Conservation (phyloP, 2,888 invertebrate species). For the Choristoneura rosaceana region DNA sequence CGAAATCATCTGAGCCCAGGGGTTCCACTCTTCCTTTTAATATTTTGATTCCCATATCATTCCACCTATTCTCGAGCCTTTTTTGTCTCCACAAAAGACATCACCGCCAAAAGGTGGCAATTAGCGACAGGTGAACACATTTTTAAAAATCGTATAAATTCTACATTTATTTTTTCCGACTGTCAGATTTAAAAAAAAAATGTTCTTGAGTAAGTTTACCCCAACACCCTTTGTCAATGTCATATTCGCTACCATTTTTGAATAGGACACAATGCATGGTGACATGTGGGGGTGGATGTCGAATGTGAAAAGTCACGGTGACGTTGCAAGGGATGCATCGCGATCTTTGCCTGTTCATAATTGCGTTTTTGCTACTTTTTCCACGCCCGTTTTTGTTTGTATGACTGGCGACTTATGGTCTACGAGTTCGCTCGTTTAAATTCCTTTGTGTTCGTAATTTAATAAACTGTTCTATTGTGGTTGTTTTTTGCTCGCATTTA, state of each 20-base stretch:
- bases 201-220: conserved; percentile 72
- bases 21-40: conserved; percentile 42
- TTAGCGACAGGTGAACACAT: conserved; percentile 82
- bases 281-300: conserved; percentile 72
- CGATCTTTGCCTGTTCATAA: conserved; percentile 50
- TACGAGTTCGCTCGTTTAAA: conserved; percentile 54
- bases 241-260: conserved; percentile 78
- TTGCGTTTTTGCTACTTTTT: conserved; percentile 62
- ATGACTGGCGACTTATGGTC: conserved; percentile 73
- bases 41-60: conserved; percentile 42
- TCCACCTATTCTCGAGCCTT: conserved; percentile 43
- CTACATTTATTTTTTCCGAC: conserved; percentile 64
- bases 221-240: conserved; percentile 81
- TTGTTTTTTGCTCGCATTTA: conserved; percentile 48
- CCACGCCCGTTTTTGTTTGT: conserved; percentile 60
- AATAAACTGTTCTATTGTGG: conserved; percentile 55
- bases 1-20: conserved; percentile 37
- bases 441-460: conserved; percentile 53
- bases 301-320: conserved; percentile 71
- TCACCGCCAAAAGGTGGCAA: conserved; percentile 83
- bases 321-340: conserved; percentile 62
- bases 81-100: conserved; percentile 64
- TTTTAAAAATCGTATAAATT: conserved; percentile 72
- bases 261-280: conserved; percentile 72
- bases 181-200: conserved; percentile 53